Percentiles rank a stretch among this genome's conserved stretches.
phyloP scores from a whole-genome alignment of 2,113 vertebrate species.

The Candoia aspera region DNA sequence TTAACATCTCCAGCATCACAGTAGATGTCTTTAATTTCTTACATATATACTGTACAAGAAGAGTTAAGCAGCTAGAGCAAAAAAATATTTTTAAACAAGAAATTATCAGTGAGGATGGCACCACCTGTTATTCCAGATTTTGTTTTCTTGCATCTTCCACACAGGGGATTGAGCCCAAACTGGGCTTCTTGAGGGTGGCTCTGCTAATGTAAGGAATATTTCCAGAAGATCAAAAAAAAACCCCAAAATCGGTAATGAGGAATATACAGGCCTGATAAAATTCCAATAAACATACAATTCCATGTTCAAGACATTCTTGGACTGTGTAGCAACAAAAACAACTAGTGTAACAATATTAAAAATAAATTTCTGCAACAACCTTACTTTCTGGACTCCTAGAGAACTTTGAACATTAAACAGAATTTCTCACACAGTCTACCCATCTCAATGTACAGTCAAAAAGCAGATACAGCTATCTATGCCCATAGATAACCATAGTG shows the following conservation, averaged over 20 bases:
- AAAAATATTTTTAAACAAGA: neutral
- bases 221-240: neutral
- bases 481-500: slow-evolving; percentile 15
- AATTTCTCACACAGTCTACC: neutral
- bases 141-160: neutral
- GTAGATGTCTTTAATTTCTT: neutral
- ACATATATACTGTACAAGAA: neutral
- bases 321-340: neutral
- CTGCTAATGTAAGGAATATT: neutral
- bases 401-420: neutral
- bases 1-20: neutral
- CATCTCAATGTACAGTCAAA: neutral
- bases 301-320: neutral
- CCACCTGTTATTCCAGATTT: neutral
- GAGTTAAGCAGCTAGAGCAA: neutral
- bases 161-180: neutral
- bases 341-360: neutral
- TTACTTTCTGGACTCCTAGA: neutral
- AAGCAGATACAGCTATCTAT: neutral
- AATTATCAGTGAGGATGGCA: neutral
- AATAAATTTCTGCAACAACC: neutral
- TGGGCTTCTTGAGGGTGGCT: neutral
- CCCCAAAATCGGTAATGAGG: neutral
- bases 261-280: neutral
- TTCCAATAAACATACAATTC: neutral